Evolutionary conservation across 2,888 invertebrate genomes (phyloP).

Genomic region (Platycheirus rosarum): DNA sequence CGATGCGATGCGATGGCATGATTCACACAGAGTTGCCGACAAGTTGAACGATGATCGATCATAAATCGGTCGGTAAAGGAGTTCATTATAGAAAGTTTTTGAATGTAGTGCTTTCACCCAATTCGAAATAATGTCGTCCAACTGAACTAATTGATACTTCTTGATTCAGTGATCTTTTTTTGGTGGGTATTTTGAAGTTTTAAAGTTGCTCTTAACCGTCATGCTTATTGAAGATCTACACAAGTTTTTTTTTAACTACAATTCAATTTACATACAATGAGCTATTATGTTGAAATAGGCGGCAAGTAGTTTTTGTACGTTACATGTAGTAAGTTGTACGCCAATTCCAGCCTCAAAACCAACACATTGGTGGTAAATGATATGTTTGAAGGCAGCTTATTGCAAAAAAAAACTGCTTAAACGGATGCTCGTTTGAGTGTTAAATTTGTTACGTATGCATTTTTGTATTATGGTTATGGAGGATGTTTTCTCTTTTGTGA

Average conservation of each 20-base stretch:
- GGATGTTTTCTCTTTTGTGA: constrained; percentile 59
- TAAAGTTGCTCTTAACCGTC: constrained; percentile 6
- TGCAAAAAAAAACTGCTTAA: constrained; percentile 12
- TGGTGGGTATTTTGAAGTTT: neutral
- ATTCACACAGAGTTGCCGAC: constrained; percentile 44
- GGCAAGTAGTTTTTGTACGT: constrained; percentile 21
- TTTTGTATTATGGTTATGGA: constrained; percentile 8
- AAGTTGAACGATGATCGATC: constrained; percentile 54
- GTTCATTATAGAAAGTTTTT: constrained; percentile 57
- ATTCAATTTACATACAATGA: constrained; percentile 68
- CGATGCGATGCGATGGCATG: constrained; percentile 15
- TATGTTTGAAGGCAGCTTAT: constrained; percentile 31
- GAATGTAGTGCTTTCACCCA: constrained; percentile 63
- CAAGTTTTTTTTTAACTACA: constrained; percentile 26
- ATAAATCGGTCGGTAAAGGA: constrained; percentile 32
- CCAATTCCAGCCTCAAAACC: constrained; percentile 22
- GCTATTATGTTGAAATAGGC: constrained; percentile 24
- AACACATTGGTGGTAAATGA: constrained; percentile 7
- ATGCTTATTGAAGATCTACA: constrained; percentile 11
- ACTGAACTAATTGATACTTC: constrained; percentile 32
- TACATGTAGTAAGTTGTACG: neutral
- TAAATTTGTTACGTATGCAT: neutral
- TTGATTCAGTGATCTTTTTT: constrained; percentile 10
- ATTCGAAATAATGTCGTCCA: constrained; percentile 50
- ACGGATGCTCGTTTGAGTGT: constrained; percentile 55